Evolutionary conservation across 2,888 invertebrate species (phyloP).

Genomic region (Altica lythri): DNA sequence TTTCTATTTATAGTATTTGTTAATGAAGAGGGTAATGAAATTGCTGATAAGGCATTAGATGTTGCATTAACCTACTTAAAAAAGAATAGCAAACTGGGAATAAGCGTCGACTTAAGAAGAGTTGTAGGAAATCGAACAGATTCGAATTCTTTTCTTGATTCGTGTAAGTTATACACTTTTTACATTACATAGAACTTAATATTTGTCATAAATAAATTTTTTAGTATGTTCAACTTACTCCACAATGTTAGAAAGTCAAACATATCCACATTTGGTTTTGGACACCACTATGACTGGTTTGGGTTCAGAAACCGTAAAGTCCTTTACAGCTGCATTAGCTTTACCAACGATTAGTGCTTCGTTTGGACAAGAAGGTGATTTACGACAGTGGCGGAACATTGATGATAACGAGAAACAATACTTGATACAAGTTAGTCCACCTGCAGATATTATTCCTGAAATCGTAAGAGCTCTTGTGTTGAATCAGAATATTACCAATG

Average conservation of each 20-base stretch:
- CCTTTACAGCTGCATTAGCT: constrained; percentile 77
- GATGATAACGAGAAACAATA: constrained; percentile 72
- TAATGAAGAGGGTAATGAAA: constrained; percentile 74
- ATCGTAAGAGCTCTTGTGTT: constrained; percentile 80
- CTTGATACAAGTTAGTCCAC: constrained; percentile 82
- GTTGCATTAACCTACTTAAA: constrained; percentile 73
- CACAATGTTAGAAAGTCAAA: constrained; percentile 66
- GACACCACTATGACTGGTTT: constrained; percentile 83
- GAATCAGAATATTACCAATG: constrained; percentile 86
- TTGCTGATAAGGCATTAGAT: constrained; percentile 73
- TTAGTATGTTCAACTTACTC: constrained; percentile 76
- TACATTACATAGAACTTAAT: constrained; percentile 12
- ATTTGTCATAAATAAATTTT: constrained; percentile 37
- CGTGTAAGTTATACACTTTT: constrained; percentile 68
- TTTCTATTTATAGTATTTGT: constrained; percentile 65
- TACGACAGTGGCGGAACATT: constrained; percentile 80
- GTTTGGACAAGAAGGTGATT: constrained; percentile 82
- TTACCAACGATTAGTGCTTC: constrained; percentile 84
- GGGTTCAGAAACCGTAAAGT: constrained; percentile 83
- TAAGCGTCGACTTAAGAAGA: constrained; percentile 66
- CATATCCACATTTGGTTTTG: constrained; percentile 77
- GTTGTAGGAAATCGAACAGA: constrained; percentile 75
- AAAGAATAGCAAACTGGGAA: constrained; percentile 69
- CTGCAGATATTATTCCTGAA: constrained; percentile 83
- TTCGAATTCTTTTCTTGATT: constrained; percentile 71